phyloP scores from a whole-genome alignment of 2,113 vertebrate genomes.

The Hydrolagus affinis region DNA sequence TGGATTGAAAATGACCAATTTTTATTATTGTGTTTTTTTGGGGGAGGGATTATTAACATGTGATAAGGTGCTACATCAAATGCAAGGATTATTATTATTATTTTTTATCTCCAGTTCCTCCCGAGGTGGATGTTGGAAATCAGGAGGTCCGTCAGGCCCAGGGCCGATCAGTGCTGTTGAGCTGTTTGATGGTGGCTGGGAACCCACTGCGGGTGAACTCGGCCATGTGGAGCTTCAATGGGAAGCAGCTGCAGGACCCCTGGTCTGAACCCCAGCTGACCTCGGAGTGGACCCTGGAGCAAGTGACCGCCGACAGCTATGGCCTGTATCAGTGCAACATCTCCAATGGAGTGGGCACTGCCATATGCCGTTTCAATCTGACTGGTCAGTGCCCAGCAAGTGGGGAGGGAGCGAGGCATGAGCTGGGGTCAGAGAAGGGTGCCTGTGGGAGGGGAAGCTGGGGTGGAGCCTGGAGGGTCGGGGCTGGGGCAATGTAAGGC shows the following conservation, averaged over 20 bases:
- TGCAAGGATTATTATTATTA: conserved; percentile 27
- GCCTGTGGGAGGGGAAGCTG: background rate
- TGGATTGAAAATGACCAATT: too few relatives aligned
- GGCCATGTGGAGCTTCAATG: conserved; percentile 75
- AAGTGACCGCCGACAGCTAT: conserved; percentile 66
- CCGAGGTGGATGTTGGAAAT: conserved; percentile 73
- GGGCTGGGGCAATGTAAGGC: background rate
- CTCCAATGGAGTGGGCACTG: conserved; percentile 78
- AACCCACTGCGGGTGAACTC: conserved; percentile 75
- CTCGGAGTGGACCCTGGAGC: conserved; percentile 73
- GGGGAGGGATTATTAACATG: too few relatives aligned
- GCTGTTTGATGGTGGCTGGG: conserved; percentile 74
- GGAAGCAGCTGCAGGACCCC: conserved; percentile 57
- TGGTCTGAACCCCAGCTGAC: conserved; percentile 65
- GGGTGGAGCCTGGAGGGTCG: background rate
- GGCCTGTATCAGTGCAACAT: conserved; percentile 82
- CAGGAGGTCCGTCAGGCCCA: conserved; percentile 74
- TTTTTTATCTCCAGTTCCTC: conserved; percentile 60
- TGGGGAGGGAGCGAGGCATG: background rate
- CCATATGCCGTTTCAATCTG: conserved; percentile 78
- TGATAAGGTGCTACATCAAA: too few relatives aligned
- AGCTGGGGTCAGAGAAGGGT: background rate
- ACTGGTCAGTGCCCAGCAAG: conserved; percentile 66
- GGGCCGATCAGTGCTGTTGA: conserved; percentile 65
- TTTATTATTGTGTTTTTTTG: too few relatives aligned